Base-by-base conservation (phyloP, 2,888 invertebrate genomes). In the Drosophila paramelanica region DNA sequence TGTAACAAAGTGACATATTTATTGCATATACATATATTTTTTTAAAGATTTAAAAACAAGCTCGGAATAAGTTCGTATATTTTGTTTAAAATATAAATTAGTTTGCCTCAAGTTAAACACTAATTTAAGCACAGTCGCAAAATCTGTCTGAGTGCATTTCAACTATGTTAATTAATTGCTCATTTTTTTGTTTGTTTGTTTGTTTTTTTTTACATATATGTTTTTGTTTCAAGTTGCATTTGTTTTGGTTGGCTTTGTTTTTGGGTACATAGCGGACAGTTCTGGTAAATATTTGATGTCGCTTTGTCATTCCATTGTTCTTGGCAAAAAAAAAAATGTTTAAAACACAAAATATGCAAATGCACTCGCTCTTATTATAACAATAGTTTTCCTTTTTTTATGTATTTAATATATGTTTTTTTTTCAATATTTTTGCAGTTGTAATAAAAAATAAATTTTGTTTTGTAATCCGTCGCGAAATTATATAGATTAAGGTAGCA, bases 141-240 rank as follows among this genome's bases (percentile, higher is more conserved):
- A 62, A 8, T 11, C 45, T 45, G 52, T 50, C 51, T 68, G 52
- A 75, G 66, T 70, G 73, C 75, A 77, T 62, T 72, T 68, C 38
- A 77, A 79, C 52, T 73, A 72, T 64, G 73, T 66, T 74, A 83
- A 83, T 83, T 80, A 61, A 67, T 13, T 36, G 3, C 36, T 11
- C 33, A 13, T 4, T 36, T 13, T 13, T 36, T n/a, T n/a, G n/a
- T n/a, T n/a, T n/a, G n/a, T n/a, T n/a, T n/a, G n/a, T n/a, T n/a
- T n/a, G n/a, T n/a, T n/a, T 33, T 65, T 55, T 50, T 23, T 23
- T 3, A 23, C 13, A 11, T 13, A 23, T 36, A 11, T 13, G 1
- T 50, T 41, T 52, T 57, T 51, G 39, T 41, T 56, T 60, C 33
- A 47, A 31, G 36, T 52, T 51, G 41, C 25, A 27, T 47, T 33